These are phyloP conservation scores for Malthinus seriepunctatus DNA, from an alignment of 2,888 invertebrate genomes.

Conservation along the genomic window DNA sequence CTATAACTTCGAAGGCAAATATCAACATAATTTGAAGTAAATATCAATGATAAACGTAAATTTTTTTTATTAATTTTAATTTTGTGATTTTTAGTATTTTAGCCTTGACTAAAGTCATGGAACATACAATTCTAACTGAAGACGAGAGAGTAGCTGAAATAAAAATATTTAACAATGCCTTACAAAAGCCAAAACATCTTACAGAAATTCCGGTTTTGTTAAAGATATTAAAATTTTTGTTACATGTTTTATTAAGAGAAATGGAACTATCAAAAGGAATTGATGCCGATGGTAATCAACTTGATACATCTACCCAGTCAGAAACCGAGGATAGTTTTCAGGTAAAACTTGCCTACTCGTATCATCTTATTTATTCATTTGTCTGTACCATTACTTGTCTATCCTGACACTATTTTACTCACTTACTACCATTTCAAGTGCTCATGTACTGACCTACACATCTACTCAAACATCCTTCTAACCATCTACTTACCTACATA, in stretches of 20 bases:
- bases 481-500: too few relatives aligned
- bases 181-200: neutral
- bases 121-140: conserved; percentile 26
- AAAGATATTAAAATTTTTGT: conserved; percentile 15
- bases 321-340: neutral
- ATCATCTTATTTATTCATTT: neutral
- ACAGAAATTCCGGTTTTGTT: conserved; percentile 16
- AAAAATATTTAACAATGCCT: conserved; percentile 7
- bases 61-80: neutral
- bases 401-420: too few relatives aligned
- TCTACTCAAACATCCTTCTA: too few relatives aligned
- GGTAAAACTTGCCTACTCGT: neutral
- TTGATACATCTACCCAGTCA: neutral
- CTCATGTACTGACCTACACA: too few relatives aligned
- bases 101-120: conserved; percentile 26
- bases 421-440: too few relatives aligned
- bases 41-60: neutral
- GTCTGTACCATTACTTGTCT: neutral
- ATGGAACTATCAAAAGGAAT: neutral
- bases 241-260: conserved; percentile 7
- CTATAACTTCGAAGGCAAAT: conserved; percentile 20
- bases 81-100: conserved; percentile 22
- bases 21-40: conserved; percentile 29
- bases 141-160: conserved; percentile 23
- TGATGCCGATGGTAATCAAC: neutral